Evolutionary conservation across 2,113 vertebrate species (phyloP).

Genomic region (Notarius lentiginosus): DNA sequence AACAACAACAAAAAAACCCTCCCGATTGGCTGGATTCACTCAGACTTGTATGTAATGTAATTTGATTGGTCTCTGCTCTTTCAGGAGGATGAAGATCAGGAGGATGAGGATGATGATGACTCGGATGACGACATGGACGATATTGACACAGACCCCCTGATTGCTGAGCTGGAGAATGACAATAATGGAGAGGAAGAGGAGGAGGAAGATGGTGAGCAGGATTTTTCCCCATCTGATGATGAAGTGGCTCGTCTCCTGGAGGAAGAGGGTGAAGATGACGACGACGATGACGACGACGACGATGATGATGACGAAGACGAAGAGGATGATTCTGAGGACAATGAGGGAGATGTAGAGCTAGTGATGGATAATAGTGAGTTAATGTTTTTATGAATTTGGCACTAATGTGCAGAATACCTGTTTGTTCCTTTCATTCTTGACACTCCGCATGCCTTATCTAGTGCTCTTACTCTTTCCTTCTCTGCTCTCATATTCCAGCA

Average conservation of each 20-base stretch:
- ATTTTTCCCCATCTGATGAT: slow-evolving; percentile 89
- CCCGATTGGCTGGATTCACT: background rate
- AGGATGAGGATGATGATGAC: slow-evolving; percentile 86
- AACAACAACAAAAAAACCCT: background rate
- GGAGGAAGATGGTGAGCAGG: slow-evolving; percentile 88
- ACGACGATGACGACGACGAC: slow-evolving; percentile 85
- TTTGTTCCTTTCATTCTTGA: background rate
- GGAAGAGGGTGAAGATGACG: slow-evolving; percentile 85
- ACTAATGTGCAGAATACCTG: background rate
- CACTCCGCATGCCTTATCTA: background rate
- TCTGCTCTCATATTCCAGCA: slow-evolving; percentile 70
- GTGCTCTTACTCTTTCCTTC: slow-evolving; percentile 24
- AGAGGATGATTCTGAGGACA: slow-evolving; percentile 70
- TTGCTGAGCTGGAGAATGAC: slow-evolving; percentile 91
- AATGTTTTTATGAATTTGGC: background rate
- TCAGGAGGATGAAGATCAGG: slow-evolving; percentile 79
- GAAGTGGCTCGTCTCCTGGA: slow-evolving; percentile 88
- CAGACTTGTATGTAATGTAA: background rate
- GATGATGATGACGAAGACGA: slow-evolving; percentile 73
- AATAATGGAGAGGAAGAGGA: slow-evolving; percentile 79
- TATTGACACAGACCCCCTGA: slow-evolving; percentile 88
- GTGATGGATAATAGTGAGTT: slow-evolving; percentile 93
- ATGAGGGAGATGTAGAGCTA: slow-evolving; percentile 82
- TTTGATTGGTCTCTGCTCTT: background rate
- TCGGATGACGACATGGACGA: slow-evolving; percentile 92